These are phyloP conservation scores for Drosophila buzzatii DNA, from an alignment of 2,888 invertebrate genomes.

Conservation along the genomic window DNA sequence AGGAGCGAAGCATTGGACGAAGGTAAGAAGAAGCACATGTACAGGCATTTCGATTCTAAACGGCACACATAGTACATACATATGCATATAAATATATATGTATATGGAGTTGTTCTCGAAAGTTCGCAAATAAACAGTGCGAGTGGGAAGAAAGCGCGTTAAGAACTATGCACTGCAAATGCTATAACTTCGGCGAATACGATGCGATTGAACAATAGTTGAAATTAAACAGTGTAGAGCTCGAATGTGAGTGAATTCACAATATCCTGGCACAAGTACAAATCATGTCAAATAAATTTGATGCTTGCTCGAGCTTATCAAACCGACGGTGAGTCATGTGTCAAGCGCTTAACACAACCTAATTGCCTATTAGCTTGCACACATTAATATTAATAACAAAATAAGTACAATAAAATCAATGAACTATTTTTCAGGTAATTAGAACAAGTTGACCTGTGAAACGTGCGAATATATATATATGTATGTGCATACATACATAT, in stretches of 20 bases:
- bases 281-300: constrained; percentile 29
- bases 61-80: neutral
- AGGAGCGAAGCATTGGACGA: constrained; percentile 82
- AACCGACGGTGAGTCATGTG: constrained; percentile 67
- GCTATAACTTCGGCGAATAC: neutral
- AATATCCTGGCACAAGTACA: constrained; percentile 21
- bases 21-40: constrained; percentile 72
- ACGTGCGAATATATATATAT: neutral
- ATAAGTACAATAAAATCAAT: neutral
- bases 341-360: constrained; percentile 17
- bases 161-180: constrained; percentile 4
- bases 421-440: neutral
- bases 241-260: constrained; percentile 1
- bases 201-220: neutral
- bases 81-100: neutral
- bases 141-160: constrained; percentile 3
- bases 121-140: constrained; percentile 18
- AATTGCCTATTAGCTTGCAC: constrained; percentile 19
- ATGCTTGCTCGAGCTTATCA: constrained; percentile 53
- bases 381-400: constrained; percentile 15
- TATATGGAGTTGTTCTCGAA: constrained; percentile 24
- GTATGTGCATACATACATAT: no score
- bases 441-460: neutral
- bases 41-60: neutral
- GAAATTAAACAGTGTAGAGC: constrained; percentile 14